Base-by-base conservation (phyloP, 2,888 invertebrate genomes). In the Boloria euphrosyne region DNA sequence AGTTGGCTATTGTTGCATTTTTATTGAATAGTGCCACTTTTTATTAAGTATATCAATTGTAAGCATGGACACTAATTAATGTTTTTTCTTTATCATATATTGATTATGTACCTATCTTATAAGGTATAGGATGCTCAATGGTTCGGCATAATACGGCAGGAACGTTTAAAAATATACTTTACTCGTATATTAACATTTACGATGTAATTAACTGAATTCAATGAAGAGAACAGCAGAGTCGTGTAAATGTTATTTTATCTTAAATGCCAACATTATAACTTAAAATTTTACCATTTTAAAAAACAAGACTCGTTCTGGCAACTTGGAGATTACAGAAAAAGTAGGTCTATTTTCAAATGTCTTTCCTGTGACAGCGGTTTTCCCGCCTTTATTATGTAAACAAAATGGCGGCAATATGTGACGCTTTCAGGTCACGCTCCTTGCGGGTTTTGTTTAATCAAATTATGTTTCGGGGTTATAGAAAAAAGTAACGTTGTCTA, bases 291-390 rank as follows among this genome's bases (percentile, higher is more conserved):
- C 17, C 16, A n/a, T 14, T 46, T 14, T 14, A 31, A 49, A 18
- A 7, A 59, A 49, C 50, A 59, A 49, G 43, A 16, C 27, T 44
- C 14, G 10, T 31, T 51, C 55, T 44, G 57, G 63, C 55, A 10
- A 57, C 50, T 50, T 27, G 50, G 50, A 50, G 44, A 27, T 57
- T 50, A 58, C 18, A 50, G 55, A 51, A 57, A 57, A 63, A 43
- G 57, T 57, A 22, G 27, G 43, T 57, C 57, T 44, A 63, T 57
- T 57, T 55, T 63, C 55, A 57, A 57, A 50, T 27, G 44, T 50
- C 50, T 55, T 59, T 60, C 51, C 51, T 61, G 60, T 63, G 57
- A 52, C 67, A 52, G 55, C 38, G 57, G 61, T 61, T 65, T 60
- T 61, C 27, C 51, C 54, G 59, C 67, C 27, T 61, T 58, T 65